phyloP scores from a whole-genome alignment of 2,797 vertebrate genomes.

The Cheirogaleus major region DNA sequence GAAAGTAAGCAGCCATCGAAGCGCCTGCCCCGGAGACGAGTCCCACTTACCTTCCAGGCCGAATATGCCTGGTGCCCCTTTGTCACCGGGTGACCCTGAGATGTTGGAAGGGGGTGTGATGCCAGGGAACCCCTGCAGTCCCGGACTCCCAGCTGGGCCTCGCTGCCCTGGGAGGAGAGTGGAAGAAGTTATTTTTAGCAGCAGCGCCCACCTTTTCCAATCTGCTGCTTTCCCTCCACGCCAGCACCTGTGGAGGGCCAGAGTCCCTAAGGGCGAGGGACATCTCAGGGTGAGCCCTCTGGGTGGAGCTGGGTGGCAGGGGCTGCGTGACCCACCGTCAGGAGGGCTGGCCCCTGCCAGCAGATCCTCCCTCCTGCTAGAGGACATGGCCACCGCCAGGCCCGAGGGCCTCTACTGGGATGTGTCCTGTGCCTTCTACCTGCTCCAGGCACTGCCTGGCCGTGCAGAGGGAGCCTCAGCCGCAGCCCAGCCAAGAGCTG shows the following conservation, averaged over 20 bases:
- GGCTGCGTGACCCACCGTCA: not conserved
- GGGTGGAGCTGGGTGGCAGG: not conserved
- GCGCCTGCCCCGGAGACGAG: not conserved
- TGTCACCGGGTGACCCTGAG: slow-evolving; percentile 90
- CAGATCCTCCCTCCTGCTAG: not conserved
- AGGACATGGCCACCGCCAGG: no score
- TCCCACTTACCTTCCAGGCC: slow-evolving; percentile 87
- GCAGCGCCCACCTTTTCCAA: not conserved
- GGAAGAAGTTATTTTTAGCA: not conserved
- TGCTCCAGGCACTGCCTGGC: not conserved
- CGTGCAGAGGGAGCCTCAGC: accelerated
- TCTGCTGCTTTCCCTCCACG: accelerated
- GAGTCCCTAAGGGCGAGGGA: not conserved
- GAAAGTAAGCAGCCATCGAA: accelerated
- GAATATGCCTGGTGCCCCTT: slow-evolving; percentile 87
- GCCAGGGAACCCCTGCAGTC: slow-evolving; percentile 89
- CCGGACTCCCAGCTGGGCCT: slow-evolving; percentile 89
- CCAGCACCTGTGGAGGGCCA: not conserved
- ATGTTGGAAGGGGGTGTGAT: slow-evolving; percentile 86
- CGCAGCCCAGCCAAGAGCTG: not conserved
- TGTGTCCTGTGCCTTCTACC: accelerated
- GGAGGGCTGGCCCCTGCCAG: no score
- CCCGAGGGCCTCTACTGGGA: not conserved
- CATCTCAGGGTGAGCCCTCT: no score
- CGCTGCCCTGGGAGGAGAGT: slow-evolving; percentile 86